These are phyloP conservation scores for Mola mola DNA, from an alignment of 2,113 vertebrate genomes.

Conservation along the genomic window DNA sequence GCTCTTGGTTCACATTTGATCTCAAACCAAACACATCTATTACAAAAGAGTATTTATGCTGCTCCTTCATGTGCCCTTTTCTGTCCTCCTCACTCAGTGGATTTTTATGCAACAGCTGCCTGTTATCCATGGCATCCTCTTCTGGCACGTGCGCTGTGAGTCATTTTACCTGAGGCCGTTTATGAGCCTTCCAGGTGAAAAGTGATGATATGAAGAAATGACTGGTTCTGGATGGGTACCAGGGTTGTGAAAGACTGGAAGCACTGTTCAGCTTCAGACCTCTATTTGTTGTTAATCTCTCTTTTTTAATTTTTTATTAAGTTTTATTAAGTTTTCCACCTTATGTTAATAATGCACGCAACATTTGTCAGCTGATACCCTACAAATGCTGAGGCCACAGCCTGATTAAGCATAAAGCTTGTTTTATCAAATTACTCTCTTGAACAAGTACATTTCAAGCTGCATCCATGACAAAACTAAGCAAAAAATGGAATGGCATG, in stretches of 20 bases:
- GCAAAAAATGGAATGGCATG: too few relatives aligned
- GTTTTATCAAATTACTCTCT: too few relatives aligned
- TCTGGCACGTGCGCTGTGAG: constrained; percentile 45
- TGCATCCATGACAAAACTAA: too few relatives aligned
- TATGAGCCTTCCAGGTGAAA: constrained; percentile 50
- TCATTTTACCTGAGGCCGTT: constrained; percentile 56
- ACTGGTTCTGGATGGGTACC: constrained; percentile 3
- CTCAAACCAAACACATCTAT: constrained; percentile 17
- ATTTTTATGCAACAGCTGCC: constrained; percentile 50
- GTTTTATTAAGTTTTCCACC: too few relatives aligned
- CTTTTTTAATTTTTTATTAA: too few relatives aligned
- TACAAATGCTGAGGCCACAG: too few relatives aligned
- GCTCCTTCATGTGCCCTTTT: constrained; percentile 7
- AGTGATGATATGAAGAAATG: constrained; percentile 19
- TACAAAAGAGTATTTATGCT: constrained; percentile 33
- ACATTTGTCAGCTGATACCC: too few relatives aligned
- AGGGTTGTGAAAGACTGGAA: not conserved
- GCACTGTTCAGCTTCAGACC: not conserved
- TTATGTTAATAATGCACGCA: too few relatives aligned
- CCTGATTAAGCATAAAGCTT: too few relatives aligned
- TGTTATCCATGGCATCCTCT: constrained; percentile 55
- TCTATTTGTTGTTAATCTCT: too few relatives aligned
- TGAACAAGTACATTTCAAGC: too few relatives aligned
- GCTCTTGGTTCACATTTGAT: constrained; percentile 22
- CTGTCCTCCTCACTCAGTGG: constrained; percentile 18